These are phyloP conservation scores for Arothron firmamentum DNA, from an alignment of 2,113 vertebrate species.

Conservation along the genomic window DNA sequence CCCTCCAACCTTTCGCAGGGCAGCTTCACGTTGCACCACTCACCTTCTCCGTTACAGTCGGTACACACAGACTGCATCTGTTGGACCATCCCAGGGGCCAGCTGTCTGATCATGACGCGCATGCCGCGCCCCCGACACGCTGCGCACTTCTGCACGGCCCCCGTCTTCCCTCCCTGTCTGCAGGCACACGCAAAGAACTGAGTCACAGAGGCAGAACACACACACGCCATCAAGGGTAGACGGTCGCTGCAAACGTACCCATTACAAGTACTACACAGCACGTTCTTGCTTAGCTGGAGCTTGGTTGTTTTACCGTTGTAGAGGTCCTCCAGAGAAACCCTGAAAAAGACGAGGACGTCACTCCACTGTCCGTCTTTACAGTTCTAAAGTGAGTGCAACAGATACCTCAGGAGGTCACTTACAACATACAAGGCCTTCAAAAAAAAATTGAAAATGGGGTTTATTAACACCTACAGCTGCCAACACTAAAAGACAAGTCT, in stretches of 20 bases:
- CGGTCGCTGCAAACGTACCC: slow-evolving; percentile 81
- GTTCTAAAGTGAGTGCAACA: neutral
- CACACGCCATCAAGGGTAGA: no score
- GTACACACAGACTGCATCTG: slow-evolving; percentile 99
- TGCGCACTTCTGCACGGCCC: slow-evolving; percentile 92
- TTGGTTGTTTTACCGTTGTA: slow-evolving; percentile 99
- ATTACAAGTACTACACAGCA: slow-evolving; percentile 92
- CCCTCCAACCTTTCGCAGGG: no score
- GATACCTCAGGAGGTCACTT: no score
- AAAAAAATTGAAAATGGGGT: no score
- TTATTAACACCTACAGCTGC: no score
- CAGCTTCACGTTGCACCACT: neutral
- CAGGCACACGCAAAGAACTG: slow-evolving; percentile 1
- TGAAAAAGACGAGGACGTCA: slow-evolving; percentile 44
- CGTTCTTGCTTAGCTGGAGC: slow-evolving; percentile 98
- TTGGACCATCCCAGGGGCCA: slow-evolving; percentile 98
- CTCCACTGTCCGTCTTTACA: neutral
- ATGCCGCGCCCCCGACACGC: slow-evolving; percentile 92
- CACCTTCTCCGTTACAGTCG: slow-evolving; percentile 96
- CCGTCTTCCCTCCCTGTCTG: slow-evolving; percentile 95
- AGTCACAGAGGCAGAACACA: no score
- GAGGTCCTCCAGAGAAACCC: slow-evolving; percentile 95
- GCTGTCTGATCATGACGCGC: slow-evolving; percentile 96
- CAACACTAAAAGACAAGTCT: no score
- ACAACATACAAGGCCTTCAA: no score